phyloP scores from a whole-genome alignment of 2,888 invertebrate genomes.

The Melanophora roralis region DNA sequence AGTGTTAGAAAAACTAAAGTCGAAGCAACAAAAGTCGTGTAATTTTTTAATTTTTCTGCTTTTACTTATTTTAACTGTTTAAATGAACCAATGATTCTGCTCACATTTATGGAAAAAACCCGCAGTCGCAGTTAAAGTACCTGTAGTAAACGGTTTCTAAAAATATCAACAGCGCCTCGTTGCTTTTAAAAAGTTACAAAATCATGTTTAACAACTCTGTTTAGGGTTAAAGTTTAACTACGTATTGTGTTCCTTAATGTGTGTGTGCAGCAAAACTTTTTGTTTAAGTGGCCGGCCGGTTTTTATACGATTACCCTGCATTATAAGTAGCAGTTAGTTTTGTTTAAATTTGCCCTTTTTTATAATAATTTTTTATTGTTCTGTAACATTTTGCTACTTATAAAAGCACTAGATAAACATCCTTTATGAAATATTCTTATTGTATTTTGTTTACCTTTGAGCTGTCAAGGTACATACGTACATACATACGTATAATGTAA shows the following conservation, averaged over 20 bases:
- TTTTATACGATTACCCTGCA: constrained; percentile 7
- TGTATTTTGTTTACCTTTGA: neutral
- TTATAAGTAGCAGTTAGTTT: too few species aligned
- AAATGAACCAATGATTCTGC: too few species aligned
- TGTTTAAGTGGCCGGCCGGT: constrained; percentile 10
- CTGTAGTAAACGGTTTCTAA: neutral
- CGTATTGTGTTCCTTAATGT: neutral
- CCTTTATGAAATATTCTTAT: constrained; percentile 6
- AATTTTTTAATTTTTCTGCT: too few species aligned
- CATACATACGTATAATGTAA: too few species aligned
- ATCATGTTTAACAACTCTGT: neutral
- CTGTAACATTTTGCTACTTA: constrained; percentile 19
- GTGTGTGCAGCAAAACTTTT: neutral
- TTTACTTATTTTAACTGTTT: too few species aligned
- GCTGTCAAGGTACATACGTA: neutral
- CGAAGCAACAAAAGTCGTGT: too few species aligned
- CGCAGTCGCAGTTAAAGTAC: neutral
- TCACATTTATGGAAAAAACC: too few species aligned
- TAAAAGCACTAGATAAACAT: neutral
- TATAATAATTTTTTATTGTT: constrained; percentile 13
- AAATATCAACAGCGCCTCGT: neutral
- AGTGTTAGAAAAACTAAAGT: too few species aligned
- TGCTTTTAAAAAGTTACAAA: too few species aligned
- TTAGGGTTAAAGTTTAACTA: neutral
- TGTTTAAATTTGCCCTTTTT: constrained; percentile 12